Percentiles rank a stretch among this genome's conserved stretches.
Evolutionary conservation across 2,797 vertebrate genomes (phyloP).

Genomic region (Sebastes alutus): DNA sequence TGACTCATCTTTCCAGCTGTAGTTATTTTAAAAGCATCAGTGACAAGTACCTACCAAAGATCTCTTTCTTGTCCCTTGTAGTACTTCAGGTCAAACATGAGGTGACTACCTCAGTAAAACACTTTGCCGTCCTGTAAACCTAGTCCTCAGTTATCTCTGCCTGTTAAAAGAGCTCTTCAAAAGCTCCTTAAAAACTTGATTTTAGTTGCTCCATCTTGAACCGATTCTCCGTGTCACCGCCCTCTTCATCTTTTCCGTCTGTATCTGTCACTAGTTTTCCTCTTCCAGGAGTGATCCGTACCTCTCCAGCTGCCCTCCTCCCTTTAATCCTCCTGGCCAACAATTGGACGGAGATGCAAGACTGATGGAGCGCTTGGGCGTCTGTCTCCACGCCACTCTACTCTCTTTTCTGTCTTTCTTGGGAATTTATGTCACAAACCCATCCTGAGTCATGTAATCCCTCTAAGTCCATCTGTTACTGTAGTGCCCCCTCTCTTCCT

Average conservation of each 20-base stretch:
- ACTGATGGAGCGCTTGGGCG: constrained; percentile 27
- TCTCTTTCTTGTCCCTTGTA: background rate
- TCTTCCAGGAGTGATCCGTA: constrained; percentile 46
- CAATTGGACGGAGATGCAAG: constrained; percentile 22
- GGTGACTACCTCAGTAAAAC: background rate
- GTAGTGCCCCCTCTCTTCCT: constrained; percentile 57
- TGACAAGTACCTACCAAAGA: constrained; percentile 32
- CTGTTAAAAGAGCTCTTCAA: constrained; percentile 25
- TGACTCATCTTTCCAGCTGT: background rate
- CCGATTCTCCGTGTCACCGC: background rate
- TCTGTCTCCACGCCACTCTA: constrained; percentile 56
- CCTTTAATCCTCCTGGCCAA: constrained; percentile 65
- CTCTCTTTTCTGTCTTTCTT: constrained; percentile 77
- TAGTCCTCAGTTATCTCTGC: background rate
- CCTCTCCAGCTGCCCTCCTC: constrained; percentile 54
- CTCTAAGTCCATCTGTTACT: constrained; percentile 79
- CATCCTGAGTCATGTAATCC: constrained; percentile 81
- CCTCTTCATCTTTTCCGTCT: constrained; percentile 23
- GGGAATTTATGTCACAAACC: constrained; percentile 78
- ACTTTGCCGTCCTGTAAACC: constrained; percentile 1
- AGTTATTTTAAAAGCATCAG: background rate
- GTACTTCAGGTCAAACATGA: constrained; percentile 16
- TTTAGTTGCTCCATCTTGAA: constrained; percentile 49
- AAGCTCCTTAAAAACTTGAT: constrained; percentile 40
- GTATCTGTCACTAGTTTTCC: background rate